These are phyloP conservation scores for Stramonita haemastoma DNA, from an alignment of 2,888 invertebrate species.

Conservation along the genomic window DNA sequence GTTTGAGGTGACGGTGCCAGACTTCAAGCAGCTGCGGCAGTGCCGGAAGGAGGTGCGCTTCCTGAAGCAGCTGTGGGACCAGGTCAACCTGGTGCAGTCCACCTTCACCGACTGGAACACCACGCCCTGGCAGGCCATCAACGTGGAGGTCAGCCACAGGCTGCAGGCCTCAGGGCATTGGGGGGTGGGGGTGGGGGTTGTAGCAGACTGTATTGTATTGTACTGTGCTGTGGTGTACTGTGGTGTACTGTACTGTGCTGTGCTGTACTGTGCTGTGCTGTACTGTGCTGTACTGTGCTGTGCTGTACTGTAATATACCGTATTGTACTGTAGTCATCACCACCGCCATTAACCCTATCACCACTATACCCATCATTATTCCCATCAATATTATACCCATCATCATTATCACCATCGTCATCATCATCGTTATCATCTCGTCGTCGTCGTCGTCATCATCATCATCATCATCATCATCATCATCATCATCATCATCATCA, in stretches of 20 bases:
- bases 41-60: conserved; percentile 90
- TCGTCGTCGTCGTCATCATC: background rate
- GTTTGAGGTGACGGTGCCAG: conserved; percentile 96
- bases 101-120: conserved; percentile 98
- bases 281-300: no score
- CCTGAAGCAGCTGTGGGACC: conserved; percentile 94
- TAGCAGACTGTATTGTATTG: no score
- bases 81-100: conserved; percentile 90
- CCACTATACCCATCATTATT: background rate
- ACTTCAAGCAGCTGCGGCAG: conserved; percentile 93
- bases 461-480: no score
- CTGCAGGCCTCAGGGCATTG: no score
- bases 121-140: conserved; percentile 96
- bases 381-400: background rate
- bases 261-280: no score
- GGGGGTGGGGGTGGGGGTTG: no score
- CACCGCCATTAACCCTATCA: background rate
- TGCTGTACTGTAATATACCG: no score
- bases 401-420: background rate
- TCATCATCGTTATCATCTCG: background rate
- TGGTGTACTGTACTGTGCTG: no score
- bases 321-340: background rate
- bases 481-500: no score
- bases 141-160: conserved; percentile 87
- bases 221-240: no score